Conservation (phyloP, 2,113 vertebrate species). For the Sminthopsis crassicaudata region DNA sequence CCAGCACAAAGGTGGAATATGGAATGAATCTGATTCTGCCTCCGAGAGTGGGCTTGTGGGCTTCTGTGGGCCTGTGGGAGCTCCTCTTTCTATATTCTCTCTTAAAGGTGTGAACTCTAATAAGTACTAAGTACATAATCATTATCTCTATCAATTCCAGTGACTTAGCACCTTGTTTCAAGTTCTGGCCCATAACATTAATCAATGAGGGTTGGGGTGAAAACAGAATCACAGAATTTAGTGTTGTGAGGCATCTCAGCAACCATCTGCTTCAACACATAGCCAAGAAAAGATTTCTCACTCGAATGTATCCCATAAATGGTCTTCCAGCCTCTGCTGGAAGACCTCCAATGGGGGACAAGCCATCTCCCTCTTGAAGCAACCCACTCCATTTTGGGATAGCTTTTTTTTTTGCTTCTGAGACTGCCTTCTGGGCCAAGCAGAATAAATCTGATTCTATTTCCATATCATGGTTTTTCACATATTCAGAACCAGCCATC, state of each 20-base stretch:
- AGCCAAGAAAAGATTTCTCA: too few relatives aligned
- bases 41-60: too few relatives aligned
- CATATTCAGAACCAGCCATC: background rate
- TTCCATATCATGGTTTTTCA: background rate
- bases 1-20: too few relatives aligned
- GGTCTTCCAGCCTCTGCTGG: background rate
- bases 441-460: background rate
- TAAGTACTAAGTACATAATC: too few relatives aligned
- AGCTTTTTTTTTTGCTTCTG: background rate
- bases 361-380: background rate
- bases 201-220: background rate
- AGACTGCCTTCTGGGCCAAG: background rate
- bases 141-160: too few relatives aligned
- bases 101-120: too few relatives aligned
- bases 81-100: too few relatives aligned
- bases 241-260: background rate
- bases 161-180: too few relatives aligned
- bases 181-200: too few relatives aligned
- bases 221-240: background rate
- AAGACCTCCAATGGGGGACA: too few relatives aligned
- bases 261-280: background rate
- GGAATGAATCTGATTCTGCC: too few relatives aligned
- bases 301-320: background rate
- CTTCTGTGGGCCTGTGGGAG: too few relatives aligned
- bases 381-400: background rate